These are phyloP conservation scores for Lordiphosa collinella DNA, from an alignment of 1,140 invertebrate species.

Conservation along the genomic window DNA sequence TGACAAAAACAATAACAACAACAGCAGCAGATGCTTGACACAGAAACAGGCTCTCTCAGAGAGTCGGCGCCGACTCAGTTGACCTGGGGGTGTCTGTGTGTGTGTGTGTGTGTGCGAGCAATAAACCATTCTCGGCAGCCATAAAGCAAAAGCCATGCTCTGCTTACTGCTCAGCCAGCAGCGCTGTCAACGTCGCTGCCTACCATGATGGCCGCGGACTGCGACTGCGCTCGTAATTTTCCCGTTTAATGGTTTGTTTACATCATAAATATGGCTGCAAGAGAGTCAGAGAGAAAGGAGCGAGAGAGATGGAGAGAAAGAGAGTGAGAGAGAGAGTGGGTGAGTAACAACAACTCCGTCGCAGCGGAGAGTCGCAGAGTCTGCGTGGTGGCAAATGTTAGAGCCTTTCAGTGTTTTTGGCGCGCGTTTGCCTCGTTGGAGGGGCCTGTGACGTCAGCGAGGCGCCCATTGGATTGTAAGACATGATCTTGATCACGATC, in stretches of 20 bases:
- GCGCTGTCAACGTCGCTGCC: conserved; percentile 15
- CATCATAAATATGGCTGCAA: conserved; percentile 78
- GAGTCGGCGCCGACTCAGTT: conserved; percentile 38
- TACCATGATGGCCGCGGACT: conserved; percentile 62
- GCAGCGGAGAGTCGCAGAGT: conserved; percentile 28
- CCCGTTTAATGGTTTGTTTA: conserved; percentile 79
- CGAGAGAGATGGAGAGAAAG: conserved; percentile 11
- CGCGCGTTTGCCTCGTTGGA: conserved; percentile 37
- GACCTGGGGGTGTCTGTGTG: conserved; percentile 1
- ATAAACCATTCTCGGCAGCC: conserved; percentile 78
- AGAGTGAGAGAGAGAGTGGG: conserved; percentile 8
- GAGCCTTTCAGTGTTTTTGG: conserved; percentile 42
- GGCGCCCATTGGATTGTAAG: conserved; percentile 23
- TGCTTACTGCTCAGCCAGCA: neutral
- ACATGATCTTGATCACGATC: conserved; percentile 44
- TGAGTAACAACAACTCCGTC: conserved; percentile 18
- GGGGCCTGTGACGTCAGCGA: conserved; percentile 31
- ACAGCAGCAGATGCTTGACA: conserved; percentile 62
- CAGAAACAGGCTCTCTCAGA: conserved; percentile 53
- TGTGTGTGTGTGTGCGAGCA: conserved; percentile 31
- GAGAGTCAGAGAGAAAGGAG: conserved; percentile 23
- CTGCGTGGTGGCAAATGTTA: conserved; percentile 30
- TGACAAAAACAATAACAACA: conserved; percentile 34
- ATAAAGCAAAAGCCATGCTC: conserved; percentile 56
- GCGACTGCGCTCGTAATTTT: conserved; percentile 77